These are phyloP conservation scores for Ploceus nigricollis DNA, from an alignment of 2,113 vertebrate genomes.

Conservation along the genomic window DNA sequence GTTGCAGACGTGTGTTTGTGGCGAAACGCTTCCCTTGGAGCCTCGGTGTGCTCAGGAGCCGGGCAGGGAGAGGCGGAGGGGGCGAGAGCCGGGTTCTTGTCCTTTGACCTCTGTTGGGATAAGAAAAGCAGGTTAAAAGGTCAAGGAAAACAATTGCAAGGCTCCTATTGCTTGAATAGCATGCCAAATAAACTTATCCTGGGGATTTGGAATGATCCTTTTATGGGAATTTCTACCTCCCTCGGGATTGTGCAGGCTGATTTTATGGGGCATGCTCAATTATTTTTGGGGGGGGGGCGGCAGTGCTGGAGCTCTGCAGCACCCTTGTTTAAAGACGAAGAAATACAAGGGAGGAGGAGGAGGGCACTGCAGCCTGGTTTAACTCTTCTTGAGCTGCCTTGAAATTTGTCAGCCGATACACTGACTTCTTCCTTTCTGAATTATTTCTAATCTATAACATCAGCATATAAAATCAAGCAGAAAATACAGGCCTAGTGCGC, in stretches of 20 bases:
- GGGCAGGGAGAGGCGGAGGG: background rate
- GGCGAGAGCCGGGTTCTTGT: background rate
- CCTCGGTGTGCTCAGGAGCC: background rate
- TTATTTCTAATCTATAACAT: background rate
- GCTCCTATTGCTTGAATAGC: background rate
- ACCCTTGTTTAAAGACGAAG: background rate
- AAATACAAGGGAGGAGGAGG: background rate
- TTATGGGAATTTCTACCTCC: constrained; percentile 23
- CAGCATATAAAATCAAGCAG: background rate
- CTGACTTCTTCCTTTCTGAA: background rate
- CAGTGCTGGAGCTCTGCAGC: background rate
- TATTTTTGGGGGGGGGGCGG: background rate
- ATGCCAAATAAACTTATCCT: constrained; percentile 12
- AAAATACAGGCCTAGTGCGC: background rate
- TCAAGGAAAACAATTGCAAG: constrained; percentile 40
- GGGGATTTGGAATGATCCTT: constrained; percentile 10
- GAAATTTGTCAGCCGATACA: background rate
- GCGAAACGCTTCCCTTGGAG: background rate
- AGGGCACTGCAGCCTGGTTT: background rate
- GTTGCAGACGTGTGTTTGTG: background rate
- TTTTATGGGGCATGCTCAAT: background rate
- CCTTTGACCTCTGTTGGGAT: constrained; percentile 2
- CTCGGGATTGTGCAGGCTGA: background rate
- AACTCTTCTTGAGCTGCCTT: background rate
- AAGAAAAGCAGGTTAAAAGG: constrained; percentile 48